Percentiles rank a stretch among this genome's conserved stretches.
phyloP scores from a whole-genome alignment of 2,888 invertebrate genomes.

The Brenthis hecate region DNA sequence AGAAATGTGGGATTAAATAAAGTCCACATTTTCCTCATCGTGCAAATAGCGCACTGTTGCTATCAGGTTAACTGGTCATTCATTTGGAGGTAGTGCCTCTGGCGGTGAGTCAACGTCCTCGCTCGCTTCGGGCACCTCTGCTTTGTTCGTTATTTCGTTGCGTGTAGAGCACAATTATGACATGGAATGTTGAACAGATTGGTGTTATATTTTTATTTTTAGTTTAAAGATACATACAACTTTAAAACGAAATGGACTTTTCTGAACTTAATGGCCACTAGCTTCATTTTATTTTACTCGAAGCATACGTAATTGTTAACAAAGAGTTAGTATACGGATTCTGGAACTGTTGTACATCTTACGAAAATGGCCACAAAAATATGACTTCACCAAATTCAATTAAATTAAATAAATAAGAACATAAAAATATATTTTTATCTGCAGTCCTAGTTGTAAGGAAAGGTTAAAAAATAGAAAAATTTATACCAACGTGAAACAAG shows the following conservation, averaged over 20 bases:
- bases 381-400: no score
- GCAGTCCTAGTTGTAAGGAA: no score
- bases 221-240: constrained; percentile 24
- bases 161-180: constrained; percentile 54
- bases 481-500: constrained; percentile 16
- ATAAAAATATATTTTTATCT: no score
- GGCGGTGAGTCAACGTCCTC: constrained; percentile 52
- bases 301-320: neutral
- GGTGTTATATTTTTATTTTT: constrained; percentile 41
- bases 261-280: constrained; percentile 18
- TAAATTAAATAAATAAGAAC: no score
- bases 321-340: neutral
- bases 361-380: no score
- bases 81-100: constrained; percentile 42
- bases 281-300: neutral
- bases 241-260: constrained; percentile 27
- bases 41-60: neutral
- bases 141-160: constrained; percentile 50
- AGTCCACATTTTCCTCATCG: neutral
- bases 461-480: constrained; percentile 18
- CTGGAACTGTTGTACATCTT: no score
- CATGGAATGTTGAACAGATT: constrained; percentile 48
- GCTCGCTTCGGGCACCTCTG: constrained; percentile 42
- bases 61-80: constrained; percentile 35
- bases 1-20: neutral